Evolutionary conservation across 1,140 invertebrate species (phyloP), one percentile per base, ranked within the genome.

Genomic region (Forficula auricularia): DNA sequence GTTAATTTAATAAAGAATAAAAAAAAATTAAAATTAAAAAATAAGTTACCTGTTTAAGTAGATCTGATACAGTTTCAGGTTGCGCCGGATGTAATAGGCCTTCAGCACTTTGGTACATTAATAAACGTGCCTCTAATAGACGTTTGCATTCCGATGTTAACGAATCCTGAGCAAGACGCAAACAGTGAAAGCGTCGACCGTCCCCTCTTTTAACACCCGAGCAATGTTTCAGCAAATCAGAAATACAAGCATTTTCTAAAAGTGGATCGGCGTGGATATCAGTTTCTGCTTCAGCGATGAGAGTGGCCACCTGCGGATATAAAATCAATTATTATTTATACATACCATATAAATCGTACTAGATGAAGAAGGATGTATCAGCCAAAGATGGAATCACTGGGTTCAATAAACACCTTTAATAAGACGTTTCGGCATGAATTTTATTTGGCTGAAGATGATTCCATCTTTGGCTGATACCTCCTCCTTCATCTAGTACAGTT

Each of bases 181-280:
- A 19, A 27, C 32, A 16, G 12, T 38, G 12, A 13, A 34, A 15
- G 16, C 37, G 40, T 68, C 82, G 71, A 44, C 88, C 87, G 55
- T 83, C 79, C 41, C 91, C 91, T 57, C 82, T 77, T 34, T 75
- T 67, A 13, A 94, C 64, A 55, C 82, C 73, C 49, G 71, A 72
- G 59, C 92, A 97, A 56, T 78, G 82, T 52, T 80, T 79, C n/a
- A 78, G 65, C 8, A 96, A 64, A 60, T 87, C 82, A 3, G 82
- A 59, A 22, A 77, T 68, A 58, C 84, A 87, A 2, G 82, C 76
- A 48, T 73, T 65, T 56, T 86, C 78, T 22, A 87, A 56, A 37
- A 84, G 57, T 1, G 83, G 83, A 67, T 87, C 83, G 1, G 79
- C 80, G 46, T 85, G 77, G 42, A 86, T 87, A 53, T 88, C 84